These are phyloP conservation scores for Willisornis vidua DNA, from an alignment of 2,113 vertebrate species.

Conservation along the genomic window DNA sequence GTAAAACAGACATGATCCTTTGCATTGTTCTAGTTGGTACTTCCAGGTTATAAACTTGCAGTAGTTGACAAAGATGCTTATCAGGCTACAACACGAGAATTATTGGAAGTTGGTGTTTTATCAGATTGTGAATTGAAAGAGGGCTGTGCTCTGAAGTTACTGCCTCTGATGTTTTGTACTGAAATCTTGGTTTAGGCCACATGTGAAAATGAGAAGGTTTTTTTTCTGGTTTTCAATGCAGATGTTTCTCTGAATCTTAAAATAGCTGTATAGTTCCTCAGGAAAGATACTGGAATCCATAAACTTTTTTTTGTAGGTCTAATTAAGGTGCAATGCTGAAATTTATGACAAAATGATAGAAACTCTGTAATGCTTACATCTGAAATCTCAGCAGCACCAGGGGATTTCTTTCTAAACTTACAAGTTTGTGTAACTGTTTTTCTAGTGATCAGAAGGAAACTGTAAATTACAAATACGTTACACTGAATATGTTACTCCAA, in stretches of 20 bases:
- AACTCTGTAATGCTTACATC: background rate
- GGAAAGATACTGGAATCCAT: background rate
- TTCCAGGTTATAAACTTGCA: background rate
- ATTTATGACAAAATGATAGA: background rate
- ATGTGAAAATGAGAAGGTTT: background rate
- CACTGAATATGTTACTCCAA: background rate
- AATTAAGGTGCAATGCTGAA: background rate
- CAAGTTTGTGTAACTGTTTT: background rate
- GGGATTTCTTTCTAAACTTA: background rate
- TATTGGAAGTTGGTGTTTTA: background rate
- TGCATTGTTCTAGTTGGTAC: background rate
- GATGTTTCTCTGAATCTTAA: background rate
- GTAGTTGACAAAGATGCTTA: background rate
- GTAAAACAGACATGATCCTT: background rate
- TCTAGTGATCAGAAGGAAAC: background rate
- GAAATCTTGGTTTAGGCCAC: background rate
- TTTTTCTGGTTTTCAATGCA: slow-evolving; percentile 2
- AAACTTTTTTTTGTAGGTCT: background rate
- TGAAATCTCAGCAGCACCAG: background rate
- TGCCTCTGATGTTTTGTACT: background rate
- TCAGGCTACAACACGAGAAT: background rate
- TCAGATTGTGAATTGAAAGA: background rate
- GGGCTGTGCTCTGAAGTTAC: background rate
- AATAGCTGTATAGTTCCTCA: background rate
- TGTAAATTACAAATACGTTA: background rate